phyloP scores from a whole-genome alignment of 2,797 vertebrate genomes.

The Rhodeus uyekii region DNA sequence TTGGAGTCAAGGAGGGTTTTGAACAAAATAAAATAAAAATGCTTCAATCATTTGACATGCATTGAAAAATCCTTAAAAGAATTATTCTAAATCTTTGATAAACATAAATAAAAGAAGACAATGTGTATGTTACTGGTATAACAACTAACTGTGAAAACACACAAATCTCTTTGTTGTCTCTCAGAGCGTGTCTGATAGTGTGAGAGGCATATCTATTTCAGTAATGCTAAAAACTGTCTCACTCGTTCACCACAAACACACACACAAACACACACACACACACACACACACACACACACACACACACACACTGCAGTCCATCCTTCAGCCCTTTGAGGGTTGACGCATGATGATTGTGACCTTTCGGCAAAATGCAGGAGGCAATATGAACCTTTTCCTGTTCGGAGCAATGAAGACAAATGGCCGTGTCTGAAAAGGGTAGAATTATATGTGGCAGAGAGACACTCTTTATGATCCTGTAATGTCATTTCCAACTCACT shows the following conservation, averaged over 20 bases:
- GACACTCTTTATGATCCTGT: conserved; percentile 76
- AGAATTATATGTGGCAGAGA: conserved; percentile 71
- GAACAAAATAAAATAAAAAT: too few species aligned
- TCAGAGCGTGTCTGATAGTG: background rate
- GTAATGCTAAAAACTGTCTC: conserved; percentile 34
- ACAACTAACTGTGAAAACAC: conserved; percentile 1
- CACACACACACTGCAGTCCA: conserved; percentile 39
- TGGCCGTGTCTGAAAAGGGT: conserved; percentile 77
- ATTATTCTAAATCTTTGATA: too few species aligned
- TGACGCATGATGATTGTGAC: conserved; percentile 75
- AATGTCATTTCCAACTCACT: conserved; percentile 64
- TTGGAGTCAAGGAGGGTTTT: too few species aligned
- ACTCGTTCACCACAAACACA: conserved; percentile 4
- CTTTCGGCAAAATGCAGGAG: conserved; percentile 79
- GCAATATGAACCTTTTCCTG: conserved; percentile 78
- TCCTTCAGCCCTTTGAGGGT: conserved; percentile 65
- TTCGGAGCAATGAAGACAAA: conserved; percentile 80
- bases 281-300: conserved; percentile 7
- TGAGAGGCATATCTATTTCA: conserved; percentile 35
- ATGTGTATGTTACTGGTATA: background rate
- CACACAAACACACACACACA: conserved; percentile 18
- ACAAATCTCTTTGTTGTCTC: background rate
- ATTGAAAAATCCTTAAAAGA: too few species aligned
- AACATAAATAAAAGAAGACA: background rate
- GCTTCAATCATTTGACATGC: too few species aligned